Percentiles rank a stretch among this genome's conserved stretches.
phyloP scores from a whole-genome alignment of 2,888 invertebrate genomes.

The Aleiodes alternator region DNA sequence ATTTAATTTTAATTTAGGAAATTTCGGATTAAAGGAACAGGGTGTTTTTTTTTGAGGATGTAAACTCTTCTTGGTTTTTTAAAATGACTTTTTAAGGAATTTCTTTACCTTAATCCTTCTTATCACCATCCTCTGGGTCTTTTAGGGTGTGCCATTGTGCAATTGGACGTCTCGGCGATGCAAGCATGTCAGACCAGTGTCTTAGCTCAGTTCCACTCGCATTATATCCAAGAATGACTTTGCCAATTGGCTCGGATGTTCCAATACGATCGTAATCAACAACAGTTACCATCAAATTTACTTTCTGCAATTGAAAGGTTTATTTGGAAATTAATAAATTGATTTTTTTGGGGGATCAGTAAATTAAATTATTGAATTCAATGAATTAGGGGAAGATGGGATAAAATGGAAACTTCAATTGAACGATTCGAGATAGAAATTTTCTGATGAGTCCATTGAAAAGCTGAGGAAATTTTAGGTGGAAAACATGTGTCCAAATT shows the following conservation, averaged over 20 bases:
- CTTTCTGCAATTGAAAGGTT: slow-evolving; percentile 86
- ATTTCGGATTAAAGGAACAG: slow-evolving; percentile 37
- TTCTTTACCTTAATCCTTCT: slow-evolving; percentile 82
- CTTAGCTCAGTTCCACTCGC: slow-evolving; percentile 98
- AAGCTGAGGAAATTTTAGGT: too few species aligned
- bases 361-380: too few species aligned
- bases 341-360: too few species aligned
- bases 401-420: too few species aligned
- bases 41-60: slow-evolving; percentile 24
- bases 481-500: too few species aligned
- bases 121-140: slow-evolving; percentile 96
- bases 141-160: slow-evolving; percentile 99
- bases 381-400: too few species aligned
- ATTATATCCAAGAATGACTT: slow-evolving; percentile 97
- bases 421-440: too few species aligned
- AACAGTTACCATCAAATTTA: slow-evolving; percentile 98
- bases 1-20: slow-evolving; percentile 39
- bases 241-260: slow-evolving; percentile 99
- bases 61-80: slow-evolving; percentile 35
- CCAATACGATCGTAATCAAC: slow-evolving; percentile 99
- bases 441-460: too few species aligned
- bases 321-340: not conserved
- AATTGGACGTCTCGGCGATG: slow-evolving; percentile 98
- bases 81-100: slow-evolving; percentile 32
- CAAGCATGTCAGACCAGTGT: slow-evolving; percentile 99